phyloP scores from a whole-genome alignment of 2,888 invertebrate genomes.

The Hedychridium roseum region DNA sequence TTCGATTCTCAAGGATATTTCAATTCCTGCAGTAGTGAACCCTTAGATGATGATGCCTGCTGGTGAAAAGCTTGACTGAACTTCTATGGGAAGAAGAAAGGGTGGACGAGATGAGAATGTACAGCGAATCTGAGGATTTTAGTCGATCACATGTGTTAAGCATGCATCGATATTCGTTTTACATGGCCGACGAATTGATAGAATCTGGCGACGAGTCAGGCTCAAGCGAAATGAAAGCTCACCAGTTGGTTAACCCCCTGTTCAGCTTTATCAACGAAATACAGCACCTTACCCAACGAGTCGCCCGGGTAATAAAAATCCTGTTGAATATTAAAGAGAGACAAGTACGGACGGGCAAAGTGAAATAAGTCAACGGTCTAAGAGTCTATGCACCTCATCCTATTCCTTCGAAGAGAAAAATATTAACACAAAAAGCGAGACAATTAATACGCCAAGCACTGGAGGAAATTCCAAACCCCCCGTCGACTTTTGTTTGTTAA shows the following conservation, averaged over 20 bases:
- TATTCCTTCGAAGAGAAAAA: constrained; percentile 23
- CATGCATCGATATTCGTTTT: constrained; percentile 32
- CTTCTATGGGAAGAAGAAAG: too few species aligned
- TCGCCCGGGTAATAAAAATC: constrained; percentile 59
- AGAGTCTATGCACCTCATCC: constrained; percentile 23
- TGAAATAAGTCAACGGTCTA: constrained; percentile 18
- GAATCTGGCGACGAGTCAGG: constrained; percentile 35
- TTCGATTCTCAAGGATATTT: too few species aligned
- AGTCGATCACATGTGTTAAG: constrained; percentile 4
- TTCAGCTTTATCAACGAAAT: constrained; percentile 59
- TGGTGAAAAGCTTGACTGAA: too few species aligned
- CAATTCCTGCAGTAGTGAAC: too few species aligned
- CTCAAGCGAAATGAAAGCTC: constrained; percentile 57
- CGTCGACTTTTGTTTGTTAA: too few species aligned
- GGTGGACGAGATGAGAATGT: too few species aligned
- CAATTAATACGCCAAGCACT: constrained; percentile 14
- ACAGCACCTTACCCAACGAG: constrained; percentile 61
- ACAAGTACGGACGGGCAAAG: constrained; percentile 32
- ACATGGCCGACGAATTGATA: constrained; percentile 21
- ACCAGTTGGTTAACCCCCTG: constrained; percentile 54
- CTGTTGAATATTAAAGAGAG: constrained; percentile 56
- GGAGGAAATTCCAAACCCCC: too few species aligned
- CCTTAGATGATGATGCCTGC: too few species aligned
- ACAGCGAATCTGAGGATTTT: too few species aligned
- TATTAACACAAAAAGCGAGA: constrained; percentile 27